Evolutionary conservation across 2,797 vertebrate species (phyloP).

Genomic region (Syngnathus rostellatus): DNA sequence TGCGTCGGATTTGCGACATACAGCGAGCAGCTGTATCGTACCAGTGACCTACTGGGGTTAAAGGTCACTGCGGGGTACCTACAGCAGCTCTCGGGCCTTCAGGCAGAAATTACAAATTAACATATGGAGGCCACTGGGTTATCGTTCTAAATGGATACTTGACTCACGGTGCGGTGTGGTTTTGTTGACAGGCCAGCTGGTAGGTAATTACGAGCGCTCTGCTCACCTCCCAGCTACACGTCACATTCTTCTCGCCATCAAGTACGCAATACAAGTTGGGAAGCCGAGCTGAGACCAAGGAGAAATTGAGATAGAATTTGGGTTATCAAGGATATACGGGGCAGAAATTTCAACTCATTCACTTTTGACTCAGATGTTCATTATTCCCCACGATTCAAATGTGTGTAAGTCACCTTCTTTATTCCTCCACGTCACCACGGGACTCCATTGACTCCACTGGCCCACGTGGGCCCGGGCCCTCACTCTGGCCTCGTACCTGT

Average conservation of each 20-base stretch:
- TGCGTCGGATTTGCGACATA: slow-evolving; percentile 16
- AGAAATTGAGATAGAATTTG: too few species aligned
- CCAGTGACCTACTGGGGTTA: background rate
- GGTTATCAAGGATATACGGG: too few species aligned
- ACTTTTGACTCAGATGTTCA: too few species aligned
- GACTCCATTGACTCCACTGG: slow-evolving; percentile 68
- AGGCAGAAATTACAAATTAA: background rate
- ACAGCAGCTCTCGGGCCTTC: slow-evolving; percentile 43
- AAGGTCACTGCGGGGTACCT: background rate
- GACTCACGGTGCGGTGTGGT: slow-evolving; percentile 41
- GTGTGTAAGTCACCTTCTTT: slow-evolving; percentile 36
- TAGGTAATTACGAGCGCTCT: slow-evolving; percentile 52
- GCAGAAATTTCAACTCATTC: too few species aligned
- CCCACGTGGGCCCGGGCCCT: slow-evolving; percentile 37
- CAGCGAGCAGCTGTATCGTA: slow-evolving; percentile 56
- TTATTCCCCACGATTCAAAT: background rate
- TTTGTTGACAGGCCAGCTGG: slow-evolving; percentile 47
- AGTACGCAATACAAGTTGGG: slow-evolving; percentile 61
- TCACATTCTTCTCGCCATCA: slow-evolving; percentile 42
- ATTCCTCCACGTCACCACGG: slow-evolving; percentile 49
- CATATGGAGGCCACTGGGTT: background rate
- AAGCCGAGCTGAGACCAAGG: slow-evolving; percentile 17
- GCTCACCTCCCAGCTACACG: slow-evolving; percentile 67
- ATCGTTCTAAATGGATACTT: background rate
- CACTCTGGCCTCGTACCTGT: slow-evolving; percentile 57